Evolutionary conservation across 2,888 invertebrate species (phyloP), one percentile per base, ranked within the genome.

Genomic region (Noctua janthina): DNA sequence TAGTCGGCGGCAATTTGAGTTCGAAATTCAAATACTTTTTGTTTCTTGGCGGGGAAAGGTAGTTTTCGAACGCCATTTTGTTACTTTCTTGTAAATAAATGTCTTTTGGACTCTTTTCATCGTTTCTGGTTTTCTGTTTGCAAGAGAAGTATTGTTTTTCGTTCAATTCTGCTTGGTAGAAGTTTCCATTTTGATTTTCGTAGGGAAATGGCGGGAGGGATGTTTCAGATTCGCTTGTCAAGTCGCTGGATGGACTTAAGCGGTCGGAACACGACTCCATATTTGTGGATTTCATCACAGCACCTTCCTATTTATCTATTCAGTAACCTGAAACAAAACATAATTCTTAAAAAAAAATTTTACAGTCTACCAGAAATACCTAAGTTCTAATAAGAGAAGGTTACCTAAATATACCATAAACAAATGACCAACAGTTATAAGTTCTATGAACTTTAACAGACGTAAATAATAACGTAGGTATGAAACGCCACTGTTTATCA

Each of bases 11-110:
- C 74, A 96, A 91, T 92, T 97, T 97, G 0, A 96, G 91, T 93
- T 97, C 97, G 93, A 96, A 96, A 91, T 96, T 96, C 84, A 96
- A 94, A 94, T 95, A 95, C 85, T 96, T 96, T 91, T 96, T 96
- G 81, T 94, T 96, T 77, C 95, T 94, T 76, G 94, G 93, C 59
- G 95, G 95, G 46, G 95, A 89, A 59, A 95, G 83, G 76, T 96
- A 96, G 85, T 94, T 95, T 75, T 96, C 96, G 87, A 95, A 96
- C 4, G 92, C 85, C 83, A 94, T 93, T 90, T 95, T 96, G 81
- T 96, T 96, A 87, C 92, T 95, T 84, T 97, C 96, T 91, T 96
- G 96, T 74, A 96, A 86, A 59, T 95, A 95, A 62, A 91, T 86
- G 43, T 96, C 95, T 92, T 95, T 96, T 76, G 92, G 87, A n/a